These are phyloP conservation scores for Ovibos moschatus DNA, from an alignment of 2,113 vertebrate species.

Conservation along the genomic window DNA sequence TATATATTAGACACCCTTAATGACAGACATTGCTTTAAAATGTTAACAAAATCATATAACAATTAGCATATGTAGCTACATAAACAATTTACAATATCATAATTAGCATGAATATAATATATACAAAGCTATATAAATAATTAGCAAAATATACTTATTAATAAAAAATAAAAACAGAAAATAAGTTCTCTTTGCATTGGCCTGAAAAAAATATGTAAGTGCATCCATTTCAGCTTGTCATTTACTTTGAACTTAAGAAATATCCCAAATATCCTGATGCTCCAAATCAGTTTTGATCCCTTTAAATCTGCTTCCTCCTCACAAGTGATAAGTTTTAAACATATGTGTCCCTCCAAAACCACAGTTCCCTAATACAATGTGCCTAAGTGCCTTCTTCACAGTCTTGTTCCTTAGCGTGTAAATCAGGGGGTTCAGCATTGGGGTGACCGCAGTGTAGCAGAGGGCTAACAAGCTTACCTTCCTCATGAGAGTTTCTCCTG, in stretches of 20 bases:
- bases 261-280: background rate
- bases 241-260: background rate
- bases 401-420: background rate
- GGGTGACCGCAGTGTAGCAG: background rate
- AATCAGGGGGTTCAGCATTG: background rate
- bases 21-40: background rate
- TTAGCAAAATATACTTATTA: background rate
- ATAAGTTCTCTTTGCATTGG: background rate
- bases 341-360: too few species aligned
- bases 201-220: background rate
- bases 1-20: background rate
- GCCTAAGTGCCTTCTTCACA: background rate
- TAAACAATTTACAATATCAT: background rate
- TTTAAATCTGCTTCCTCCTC: background rate
- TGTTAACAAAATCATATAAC: background rate
- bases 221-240: background rate
- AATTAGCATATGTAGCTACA: background rate
- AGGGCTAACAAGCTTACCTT: constrained; percentile 20
- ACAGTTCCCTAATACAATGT: background rate
- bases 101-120: background rate
- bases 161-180: background rate
- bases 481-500: background rate
- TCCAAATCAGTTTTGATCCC: background rate
- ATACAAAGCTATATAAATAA: background rate
- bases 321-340: background rate